Conservation (phyloP, 2,888 invertebrate genomes). For the Hymenopus coronatus region DNA sequence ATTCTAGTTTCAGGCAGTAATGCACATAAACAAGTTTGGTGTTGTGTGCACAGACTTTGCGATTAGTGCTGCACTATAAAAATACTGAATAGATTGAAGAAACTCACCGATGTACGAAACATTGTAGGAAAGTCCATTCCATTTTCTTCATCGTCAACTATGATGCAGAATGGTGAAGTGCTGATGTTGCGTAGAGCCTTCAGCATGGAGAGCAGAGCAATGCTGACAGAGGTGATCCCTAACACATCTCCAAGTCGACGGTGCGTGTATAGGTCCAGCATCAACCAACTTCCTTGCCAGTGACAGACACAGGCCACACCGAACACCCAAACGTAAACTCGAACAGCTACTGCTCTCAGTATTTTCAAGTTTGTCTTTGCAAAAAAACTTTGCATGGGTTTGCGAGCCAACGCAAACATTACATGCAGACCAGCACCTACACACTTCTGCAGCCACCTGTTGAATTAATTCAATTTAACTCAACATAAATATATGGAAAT, state of each 20-base stretch:
- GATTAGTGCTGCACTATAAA: no score
- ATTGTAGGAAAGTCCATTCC: conserved; percentile 61
- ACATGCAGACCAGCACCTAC: background rate
- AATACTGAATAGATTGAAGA: background rate
- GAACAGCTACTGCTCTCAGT: background rate
- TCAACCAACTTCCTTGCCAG: conserved; percentile 82
- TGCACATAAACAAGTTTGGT: no score
- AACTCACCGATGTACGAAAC: conserved; percentile 50
- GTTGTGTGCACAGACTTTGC: no score
- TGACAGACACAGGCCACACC: conserved; percentile 81
- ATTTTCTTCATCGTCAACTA: conserved; percentile 56
- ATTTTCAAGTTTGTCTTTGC: background rate
- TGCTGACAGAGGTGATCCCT: conserved; percentile 27
- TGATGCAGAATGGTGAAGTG: conserved; percentile 57
- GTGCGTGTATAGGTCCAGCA: conserved; percentile 68
- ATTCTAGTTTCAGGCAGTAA: no score
- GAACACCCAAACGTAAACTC: conserved; percentile 71
- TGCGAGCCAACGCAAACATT: background rate
- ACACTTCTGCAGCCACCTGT: background rate
- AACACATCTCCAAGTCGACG: background rate
- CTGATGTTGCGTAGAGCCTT: conserved; percentile 55
- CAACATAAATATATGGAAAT: background rate
- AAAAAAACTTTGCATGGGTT: background rate
- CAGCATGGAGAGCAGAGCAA: conserved; percentile 42
- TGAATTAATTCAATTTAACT: conserved; percentile 44